Conservation (phyloP, 2,888 invertebrate genomes). For the Drosophila infuscata region DNA sequence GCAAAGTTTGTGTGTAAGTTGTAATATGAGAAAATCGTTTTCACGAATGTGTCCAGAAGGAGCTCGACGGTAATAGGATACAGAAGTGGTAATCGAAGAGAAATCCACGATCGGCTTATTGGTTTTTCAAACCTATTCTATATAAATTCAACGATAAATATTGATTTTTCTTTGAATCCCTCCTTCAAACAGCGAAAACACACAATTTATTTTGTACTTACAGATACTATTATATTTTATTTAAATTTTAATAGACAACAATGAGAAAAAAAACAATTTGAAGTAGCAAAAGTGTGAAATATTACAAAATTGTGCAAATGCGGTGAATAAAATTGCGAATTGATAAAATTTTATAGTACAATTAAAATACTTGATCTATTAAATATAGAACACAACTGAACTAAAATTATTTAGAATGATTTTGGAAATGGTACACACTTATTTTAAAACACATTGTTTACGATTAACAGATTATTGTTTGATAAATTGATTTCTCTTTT, state of each 20-base stretch:
- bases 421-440: conserved; percentile 7
- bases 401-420: conserved; percentile 13
- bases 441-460: conserved; percentile 9
- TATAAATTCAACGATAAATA: background rate
- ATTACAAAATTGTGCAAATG: background rate
- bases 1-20: background rate
- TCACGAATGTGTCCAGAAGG: background rate
- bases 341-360: conserved; percentile 16
- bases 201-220: conserved; percentile 11
- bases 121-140: background rate
- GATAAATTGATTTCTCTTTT: conserved; percentile 33
- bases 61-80: background rate
- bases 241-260: conserved; percentile 18
- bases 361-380: conserved; percentile 8
- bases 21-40: background rate
- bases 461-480: conserved; percentile 20
- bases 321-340: conserved; percentile 11
- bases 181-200: background rate
- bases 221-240: conserved; percentile 12
- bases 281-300: conserved; percentile 1
- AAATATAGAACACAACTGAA: background rate
- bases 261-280: conserved; percentile 25
- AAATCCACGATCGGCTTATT: too few species aligned
- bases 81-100: too few species aligned
- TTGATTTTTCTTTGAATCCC: background rate